These are phyloP conservation scores for Spatula clypeata DNA, from an alignment of 2,797 vertebrate genomes.

Conservation along the genomic window DNA sequence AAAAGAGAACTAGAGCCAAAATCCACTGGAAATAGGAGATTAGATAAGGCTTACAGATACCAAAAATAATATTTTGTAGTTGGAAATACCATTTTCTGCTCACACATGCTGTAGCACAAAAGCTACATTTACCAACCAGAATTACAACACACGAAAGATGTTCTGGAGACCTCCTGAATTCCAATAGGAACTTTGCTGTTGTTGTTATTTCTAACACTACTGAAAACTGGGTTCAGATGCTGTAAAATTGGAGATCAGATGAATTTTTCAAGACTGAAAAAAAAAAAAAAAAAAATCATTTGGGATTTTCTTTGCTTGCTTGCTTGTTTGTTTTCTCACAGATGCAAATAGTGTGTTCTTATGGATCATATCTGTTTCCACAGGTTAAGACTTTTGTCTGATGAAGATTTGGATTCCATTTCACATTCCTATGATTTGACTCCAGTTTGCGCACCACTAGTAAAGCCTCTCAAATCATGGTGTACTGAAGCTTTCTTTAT, in stretches of 20 bases:
- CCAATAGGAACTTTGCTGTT: not conserved
- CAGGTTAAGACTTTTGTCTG: not conserved
- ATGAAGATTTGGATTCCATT: not conserved
- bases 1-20: slow-evolving; percentile 17
- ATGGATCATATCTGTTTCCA: not conserved
- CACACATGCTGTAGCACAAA: not conserved
- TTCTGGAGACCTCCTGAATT: not conserved
- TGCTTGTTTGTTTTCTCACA: not conserved
- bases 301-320: not conserved
- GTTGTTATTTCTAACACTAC: not conserved
- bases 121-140: not conserved
- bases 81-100: slow-evolving; percentile 15
- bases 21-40: not conserved
- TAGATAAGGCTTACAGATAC: not conserved
- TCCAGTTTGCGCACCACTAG: not conserved
- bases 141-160: not conserved
- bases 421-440: not conserved
- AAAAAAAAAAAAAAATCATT: not conserved
- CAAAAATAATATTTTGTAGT: not conserved
- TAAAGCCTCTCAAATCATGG: not conserved
- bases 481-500: not conserved
- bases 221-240: not conserved
- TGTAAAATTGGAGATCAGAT: not conserved
- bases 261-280: not conserved
- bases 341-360: fast-evolving